phyloP scores from a whole-genome alignment of 2,888 invertebrate species.

The Toxonevra muliebris region DNA sequence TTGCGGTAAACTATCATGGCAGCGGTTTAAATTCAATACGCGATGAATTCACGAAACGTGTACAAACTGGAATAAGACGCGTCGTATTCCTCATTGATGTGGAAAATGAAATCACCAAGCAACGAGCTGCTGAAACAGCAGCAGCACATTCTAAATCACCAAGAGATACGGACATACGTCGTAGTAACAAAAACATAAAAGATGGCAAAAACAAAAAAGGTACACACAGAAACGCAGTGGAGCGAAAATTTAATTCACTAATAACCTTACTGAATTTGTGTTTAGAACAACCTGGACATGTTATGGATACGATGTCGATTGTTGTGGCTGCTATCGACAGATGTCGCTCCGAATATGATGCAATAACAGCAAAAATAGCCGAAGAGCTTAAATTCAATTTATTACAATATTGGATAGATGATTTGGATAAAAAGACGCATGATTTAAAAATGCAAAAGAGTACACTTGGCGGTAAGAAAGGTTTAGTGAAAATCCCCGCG shows the following conservation, averaged over 20 bases:
- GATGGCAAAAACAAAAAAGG: neutral
- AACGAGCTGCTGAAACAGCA: neutral
- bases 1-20: conserved; percentile 51
- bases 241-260: neutral
- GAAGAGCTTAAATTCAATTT: conserved; percentile 40
- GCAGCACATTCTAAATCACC: conserved; percentile 4
- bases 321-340: conserved; percentile 26
- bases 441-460: neutral
- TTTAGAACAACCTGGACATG: too few species aligned
- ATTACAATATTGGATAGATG: conserved; percentile 38
- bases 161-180: neutral
- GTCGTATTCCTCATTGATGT: conserved; percentile 51
- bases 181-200: too few species aligned
- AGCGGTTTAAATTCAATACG: conserved; percentile 46
- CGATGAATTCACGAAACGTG: conserved; percentile 48
- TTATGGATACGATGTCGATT: conserved; percentile 17
- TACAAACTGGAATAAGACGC: conserved; percentile 46
- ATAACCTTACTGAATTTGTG: too few species aligned
- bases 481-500: neutral
- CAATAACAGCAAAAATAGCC: conserved; percentile 24
- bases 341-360: conserved; percentile 35
- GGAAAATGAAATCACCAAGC: conserved; percentile 38
- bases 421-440: conserved; percentile 17
- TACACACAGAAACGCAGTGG: neutral
- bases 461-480: neutral